Evolutionary conservation across 2,797 vertebrate species (phyloP).

Genomic region (Malurus leucopterus): DNA sequence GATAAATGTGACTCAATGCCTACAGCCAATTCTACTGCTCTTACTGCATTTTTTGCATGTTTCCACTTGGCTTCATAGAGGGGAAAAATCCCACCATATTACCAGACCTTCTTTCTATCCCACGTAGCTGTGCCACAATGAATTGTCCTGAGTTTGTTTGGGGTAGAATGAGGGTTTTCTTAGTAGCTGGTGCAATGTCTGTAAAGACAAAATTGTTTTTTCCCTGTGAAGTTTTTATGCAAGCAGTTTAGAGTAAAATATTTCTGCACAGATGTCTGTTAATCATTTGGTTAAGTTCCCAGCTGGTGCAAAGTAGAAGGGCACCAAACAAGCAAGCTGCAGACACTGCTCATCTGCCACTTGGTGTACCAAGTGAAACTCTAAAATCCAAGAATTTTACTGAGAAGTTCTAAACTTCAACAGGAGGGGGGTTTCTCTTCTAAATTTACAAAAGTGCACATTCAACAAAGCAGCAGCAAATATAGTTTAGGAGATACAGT

Average conservation of each 20-base stretch:
- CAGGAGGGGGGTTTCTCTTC: fast-evolving
- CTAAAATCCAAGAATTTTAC: not conserved
- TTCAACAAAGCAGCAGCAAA: not conserved
- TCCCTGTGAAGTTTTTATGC: not conserved
- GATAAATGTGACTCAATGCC: not conserved
- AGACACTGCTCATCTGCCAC: not conserved
- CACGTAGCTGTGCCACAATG: not conserved
- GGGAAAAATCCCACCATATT: fast-evolving
- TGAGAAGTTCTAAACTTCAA: not conserved
- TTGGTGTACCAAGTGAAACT: not conserved
- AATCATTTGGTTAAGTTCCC: not conserved
- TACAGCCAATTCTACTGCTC: not conserved
- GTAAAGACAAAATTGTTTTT: not conserved
- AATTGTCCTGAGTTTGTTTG: not conserved
- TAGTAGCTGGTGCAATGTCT: not conserved
- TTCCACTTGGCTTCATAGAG: not conserved
- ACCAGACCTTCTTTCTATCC: not conserved
- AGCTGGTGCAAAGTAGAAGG: not conserved
- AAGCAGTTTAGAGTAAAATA: not conserved
- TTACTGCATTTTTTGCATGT: not conserved
- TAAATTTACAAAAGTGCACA: not conserved
- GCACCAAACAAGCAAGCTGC: not conserved
- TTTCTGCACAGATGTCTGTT: not conserved
- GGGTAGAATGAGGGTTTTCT: not conserved
- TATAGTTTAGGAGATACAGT: not conserved